Conservation (phyloP, 2,113 vertebrate genomes). For the Poicephalus meyeri region DNA sequence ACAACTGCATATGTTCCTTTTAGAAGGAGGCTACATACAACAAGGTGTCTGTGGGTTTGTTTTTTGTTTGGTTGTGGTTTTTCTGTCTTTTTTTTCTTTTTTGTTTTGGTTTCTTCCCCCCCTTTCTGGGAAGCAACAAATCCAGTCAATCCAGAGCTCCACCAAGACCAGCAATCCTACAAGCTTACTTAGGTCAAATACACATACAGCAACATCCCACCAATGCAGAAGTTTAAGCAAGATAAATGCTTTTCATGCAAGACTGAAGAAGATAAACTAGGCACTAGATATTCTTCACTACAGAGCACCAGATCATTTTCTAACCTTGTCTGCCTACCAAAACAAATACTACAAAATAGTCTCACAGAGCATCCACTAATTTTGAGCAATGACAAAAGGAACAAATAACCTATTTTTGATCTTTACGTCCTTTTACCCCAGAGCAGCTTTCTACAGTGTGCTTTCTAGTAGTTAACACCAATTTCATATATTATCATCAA, state of each 20-base stretch:
- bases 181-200: background rate
- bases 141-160: background rate
- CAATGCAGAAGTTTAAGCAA: background rate
- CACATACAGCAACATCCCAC: background rate
- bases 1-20: background rate
- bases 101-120: background rate
- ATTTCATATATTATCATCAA: background rate
- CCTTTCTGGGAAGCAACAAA: background rate
- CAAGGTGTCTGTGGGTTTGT: background rate
- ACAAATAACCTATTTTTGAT: background rate
- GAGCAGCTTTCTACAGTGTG: background rate
- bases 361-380: background rate
- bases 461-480: background rate
- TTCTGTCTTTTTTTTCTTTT: background rate
- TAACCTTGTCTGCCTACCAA: background rate
- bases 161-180: background rate
- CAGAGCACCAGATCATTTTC: background rate
- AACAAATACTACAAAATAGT: background rate
- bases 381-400: background rate
- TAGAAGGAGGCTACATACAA: background rate
- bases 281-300: rapidly evolving
- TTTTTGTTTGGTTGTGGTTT: background rate
- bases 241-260: background rate
- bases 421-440: background rate
- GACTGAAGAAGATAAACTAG: background rate